These are phyloP conservation scores for Bagarius yarrelli DNA, from an alignment of 2,113 vertebrate species.

Conservation along the genomic window DNA sequence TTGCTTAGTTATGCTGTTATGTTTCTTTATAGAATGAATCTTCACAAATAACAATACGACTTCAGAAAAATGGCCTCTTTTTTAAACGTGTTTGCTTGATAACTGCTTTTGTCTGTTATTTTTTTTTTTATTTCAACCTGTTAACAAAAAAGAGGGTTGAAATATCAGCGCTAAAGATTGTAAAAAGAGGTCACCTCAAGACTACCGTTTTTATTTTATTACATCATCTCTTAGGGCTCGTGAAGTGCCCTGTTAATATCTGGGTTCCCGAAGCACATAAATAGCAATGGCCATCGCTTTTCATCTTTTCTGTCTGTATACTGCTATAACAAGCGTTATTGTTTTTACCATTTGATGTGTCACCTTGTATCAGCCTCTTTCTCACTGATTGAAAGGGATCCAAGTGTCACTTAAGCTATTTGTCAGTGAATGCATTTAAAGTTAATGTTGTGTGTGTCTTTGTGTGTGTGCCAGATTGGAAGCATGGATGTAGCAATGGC, in stretches of 20 bases:
- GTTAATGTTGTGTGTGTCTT: conserved; percentile 2
- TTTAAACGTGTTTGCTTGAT: conserved; percentile 51
- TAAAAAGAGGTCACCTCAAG: not conserved
- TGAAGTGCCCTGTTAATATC: not conserved
- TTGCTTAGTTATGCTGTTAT: conserved; percentile 38
- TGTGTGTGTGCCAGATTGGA: conserved; percentile 26
- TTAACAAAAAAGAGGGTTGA: conserved; percentile 38
- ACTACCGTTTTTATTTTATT: conserved; percentile 19
- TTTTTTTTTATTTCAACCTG: conserved; percentile 47
- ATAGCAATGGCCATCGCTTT: conserved; percentile 22
- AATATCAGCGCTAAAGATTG: conserved; percentile 8
- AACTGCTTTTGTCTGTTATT: conserved; percentile 42
- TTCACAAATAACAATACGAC: conserved; percentile 46
- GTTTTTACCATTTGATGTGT: conserved; percentile 20
- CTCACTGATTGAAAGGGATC: conserved; percentile 27
- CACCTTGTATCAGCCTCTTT: conserved; percentile 26
- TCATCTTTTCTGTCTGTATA: not conserved
- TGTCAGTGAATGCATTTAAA: conserved; percentile 37
- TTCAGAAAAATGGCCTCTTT: conserved; percentile 53
- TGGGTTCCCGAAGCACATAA: not conserved
- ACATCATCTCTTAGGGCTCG: not conserved
- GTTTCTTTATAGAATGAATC: conserved; percentile 44
- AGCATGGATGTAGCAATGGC: conserved; percentile 22
- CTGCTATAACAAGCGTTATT: conserved; percentile 9
- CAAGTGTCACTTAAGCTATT: conserved; percentile 40